Percentiles rank a stretch among this genome's conserved stretches.
Evolutionary conservation across 2,888 invertebrate species (phyloP).

Genomic region (Athrips mouffetella): DNA sequence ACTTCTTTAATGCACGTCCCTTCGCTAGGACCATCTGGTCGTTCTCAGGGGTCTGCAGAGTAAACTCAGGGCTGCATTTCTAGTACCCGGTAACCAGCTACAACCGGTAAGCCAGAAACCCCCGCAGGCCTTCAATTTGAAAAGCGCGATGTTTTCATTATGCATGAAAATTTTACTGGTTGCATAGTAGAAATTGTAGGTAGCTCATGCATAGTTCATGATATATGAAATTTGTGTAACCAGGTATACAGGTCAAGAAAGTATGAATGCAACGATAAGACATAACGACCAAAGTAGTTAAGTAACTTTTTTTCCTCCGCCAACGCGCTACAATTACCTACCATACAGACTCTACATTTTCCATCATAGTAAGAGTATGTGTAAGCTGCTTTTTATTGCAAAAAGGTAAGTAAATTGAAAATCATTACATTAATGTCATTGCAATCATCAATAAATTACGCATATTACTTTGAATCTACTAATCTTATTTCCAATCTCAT

Average conservation of each 20-base stretch:
- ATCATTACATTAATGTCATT: conserved; percentile 10
- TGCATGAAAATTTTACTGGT: conserved; percentile 18
- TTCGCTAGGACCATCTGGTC: conserved; percentile 57
- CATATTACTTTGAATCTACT: conserved; percentile 3
- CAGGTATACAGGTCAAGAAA: no score
- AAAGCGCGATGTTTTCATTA: conserved; percentile 28
- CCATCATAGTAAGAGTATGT: no score
- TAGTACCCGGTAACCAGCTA: conserved; percentile 36
- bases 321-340: no score
- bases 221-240: no score
- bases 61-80: conserved; percentile 52
- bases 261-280: no score
- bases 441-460: conserved; percentile 8
- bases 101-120: conserved; percentile 39
- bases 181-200: neutral
- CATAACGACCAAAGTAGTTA: no score
- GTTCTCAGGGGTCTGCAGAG: conserved; percentile 58
- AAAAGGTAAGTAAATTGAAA: neutral
- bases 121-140: conserved; percentile 63
- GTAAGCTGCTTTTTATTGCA: no score
- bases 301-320: no score
- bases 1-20: conserved; percentile 21
- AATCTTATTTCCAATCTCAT: conserved; percentile 5
- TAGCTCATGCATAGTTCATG: neutral
- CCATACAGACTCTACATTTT: no score